Conservation (phyloP, 2,797 vertebrate genomes). For the Sylvia borin region DNA sequence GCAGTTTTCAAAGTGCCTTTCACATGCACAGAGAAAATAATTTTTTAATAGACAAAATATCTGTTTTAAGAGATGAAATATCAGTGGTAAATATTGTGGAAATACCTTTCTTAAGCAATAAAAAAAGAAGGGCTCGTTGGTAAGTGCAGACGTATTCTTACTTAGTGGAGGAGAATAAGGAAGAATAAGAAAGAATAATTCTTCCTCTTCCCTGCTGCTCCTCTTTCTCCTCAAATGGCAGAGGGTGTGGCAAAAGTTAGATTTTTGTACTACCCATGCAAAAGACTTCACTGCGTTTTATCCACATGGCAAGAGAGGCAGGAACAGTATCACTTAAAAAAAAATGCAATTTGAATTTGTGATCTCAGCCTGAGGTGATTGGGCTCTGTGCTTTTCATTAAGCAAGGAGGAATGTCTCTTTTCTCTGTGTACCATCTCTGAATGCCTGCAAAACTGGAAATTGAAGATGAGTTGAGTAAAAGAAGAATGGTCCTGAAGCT, state of each 20-base stretch:
- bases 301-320: neutral
- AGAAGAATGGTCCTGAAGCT: neutral
- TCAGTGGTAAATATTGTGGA: neutral
- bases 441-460: neutral
- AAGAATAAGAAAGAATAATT: neutral
- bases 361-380: neutral
- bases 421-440: neutral
- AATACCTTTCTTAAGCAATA: neutral
- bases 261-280: neutral
- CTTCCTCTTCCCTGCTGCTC: neutral
- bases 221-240: neutral
- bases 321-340: neutral
- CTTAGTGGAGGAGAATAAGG: neutral
- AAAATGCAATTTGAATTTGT: neutral
- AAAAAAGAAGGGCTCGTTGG: neutral
- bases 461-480: neutral
- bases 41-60: neutral
- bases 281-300: neutral
- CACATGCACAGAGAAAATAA: neutral
- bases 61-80: neutral
- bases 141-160: neutral
- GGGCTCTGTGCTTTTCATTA: constrained; percentile 3
- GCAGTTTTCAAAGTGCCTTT: neutral
- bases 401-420: neutral
- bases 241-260: neutral